phyloP scores from a whole-genome alignment of 2,113 vertebrate species.

The Ibidorhyncha struthersii region DNA sequence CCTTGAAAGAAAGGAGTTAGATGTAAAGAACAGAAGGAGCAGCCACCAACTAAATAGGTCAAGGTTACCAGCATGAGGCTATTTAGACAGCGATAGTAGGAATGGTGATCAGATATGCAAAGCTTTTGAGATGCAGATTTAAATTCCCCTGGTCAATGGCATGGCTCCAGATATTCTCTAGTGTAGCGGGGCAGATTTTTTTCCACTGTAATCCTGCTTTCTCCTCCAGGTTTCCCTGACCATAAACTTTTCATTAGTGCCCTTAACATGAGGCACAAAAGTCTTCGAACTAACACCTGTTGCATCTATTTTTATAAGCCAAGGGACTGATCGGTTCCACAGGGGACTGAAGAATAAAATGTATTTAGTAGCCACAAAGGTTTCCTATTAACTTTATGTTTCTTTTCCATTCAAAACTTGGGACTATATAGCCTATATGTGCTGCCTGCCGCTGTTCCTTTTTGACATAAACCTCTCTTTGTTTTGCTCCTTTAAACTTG shows the following conservation, averaged over 20 bases:
- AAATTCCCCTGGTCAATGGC: not conserved
- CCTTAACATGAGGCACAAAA: not conserved
- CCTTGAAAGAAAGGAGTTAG: not conserved
- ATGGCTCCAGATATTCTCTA: not conserved
- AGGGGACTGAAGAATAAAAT: not conserved
- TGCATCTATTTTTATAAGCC: slow-evolving; percentile 11
- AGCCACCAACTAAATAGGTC: not conserved
- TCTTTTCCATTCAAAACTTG: not conserved
- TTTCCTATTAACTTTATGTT: slow-evolving; percentile 19
- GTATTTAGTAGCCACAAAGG: not conserved
- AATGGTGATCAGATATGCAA: not conserved
- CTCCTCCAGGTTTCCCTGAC: not conserved
- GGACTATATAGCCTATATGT: not conserved
- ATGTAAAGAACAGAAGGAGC: not conserved
- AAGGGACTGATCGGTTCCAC: not conserved
- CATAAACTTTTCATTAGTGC: slow-evolving; percentile 7
- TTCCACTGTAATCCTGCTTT: not conserved
- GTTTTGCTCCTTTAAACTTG: not conserved
- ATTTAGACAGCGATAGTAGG: not conserved
- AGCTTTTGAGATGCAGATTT: slow-evolving; percentile 19
- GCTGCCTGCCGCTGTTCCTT: not conserved
- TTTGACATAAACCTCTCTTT: not conserved
- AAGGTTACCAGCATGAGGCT: not conserved
- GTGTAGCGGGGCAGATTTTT: not conserved
- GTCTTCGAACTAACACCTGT: slow-evolving; percentile 15